These are phyloP conservation scores for Limenitis camilla DNA, from an alignment of 2,888 invertebrate species.

Conservation along the genomic window DNA sequence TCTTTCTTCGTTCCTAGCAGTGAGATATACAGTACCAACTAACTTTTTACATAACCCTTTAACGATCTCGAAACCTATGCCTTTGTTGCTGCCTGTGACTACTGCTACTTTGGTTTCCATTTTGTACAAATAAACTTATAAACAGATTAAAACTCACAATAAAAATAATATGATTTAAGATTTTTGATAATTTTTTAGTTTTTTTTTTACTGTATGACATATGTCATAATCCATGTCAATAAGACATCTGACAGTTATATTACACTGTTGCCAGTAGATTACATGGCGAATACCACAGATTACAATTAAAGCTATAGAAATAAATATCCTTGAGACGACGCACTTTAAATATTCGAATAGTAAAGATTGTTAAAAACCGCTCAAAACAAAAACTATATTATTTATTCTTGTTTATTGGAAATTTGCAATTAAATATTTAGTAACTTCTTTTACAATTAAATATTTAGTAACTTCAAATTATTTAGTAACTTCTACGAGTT, in stretches of 20 bases:
- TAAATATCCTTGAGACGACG: no score
- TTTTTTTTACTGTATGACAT: slow-evolving; percentile 29
- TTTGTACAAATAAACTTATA: slow-evolving; percentile 54
- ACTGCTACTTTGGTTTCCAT: slow-evolving; percentile 72
- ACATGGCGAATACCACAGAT: no score
- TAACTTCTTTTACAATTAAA: no score
- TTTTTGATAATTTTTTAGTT: slow-evolving; percentile 21
- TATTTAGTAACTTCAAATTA: no score
- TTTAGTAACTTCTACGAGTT: no score
- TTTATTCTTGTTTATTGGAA: no score
- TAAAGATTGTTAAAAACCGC: no score
- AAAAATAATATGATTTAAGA: slow-evolving; percentile 50
- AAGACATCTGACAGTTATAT: background rate
- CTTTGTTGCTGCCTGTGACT: slow-evolving; percentile 65
- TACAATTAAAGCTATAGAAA: no score
- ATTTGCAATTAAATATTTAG: no score
- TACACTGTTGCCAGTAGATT: background rate
- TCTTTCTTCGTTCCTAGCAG: slow-evolving; percentile 77
- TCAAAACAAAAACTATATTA: no score
- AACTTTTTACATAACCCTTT: slow-evolving; percentile 78
- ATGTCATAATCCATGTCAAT: slow-evolving; percentile 16
- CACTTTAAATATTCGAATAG: no score
- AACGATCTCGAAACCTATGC: slow-evolving; percentile 67
- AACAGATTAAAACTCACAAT: slow-evolving; percentile 38
- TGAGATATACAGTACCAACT: slow-evolving; percentile 82